Conservation (phyloP, 2,113 vertebrate genomes). For the Cololabis saira region DNA sequence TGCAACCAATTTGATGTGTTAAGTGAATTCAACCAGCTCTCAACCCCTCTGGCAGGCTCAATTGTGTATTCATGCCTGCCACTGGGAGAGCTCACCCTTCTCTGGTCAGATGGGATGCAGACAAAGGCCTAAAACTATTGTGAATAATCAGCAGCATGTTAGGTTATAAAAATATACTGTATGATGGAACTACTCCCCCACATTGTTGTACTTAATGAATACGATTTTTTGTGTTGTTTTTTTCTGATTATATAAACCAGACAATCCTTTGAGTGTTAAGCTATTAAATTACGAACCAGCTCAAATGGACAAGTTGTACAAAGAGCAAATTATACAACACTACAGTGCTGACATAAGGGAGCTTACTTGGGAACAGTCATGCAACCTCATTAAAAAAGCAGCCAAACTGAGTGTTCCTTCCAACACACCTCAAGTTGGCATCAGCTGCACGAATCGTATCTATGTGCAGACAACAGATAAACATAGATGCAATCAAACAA, state of each 20-base stretch:
- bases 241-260: slow-evolving; percentile 12
- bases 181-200: too few species aligned
- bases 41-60: too few species aligned
- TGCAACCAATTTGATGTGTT: too few species aligned
- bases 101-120: too few species aligned
- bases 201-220: too few species aligned
- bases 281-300: slow-evolving; percentile 31
- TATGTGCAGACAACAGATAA: slow-evolving; percentile 50
- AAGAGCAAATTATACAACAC: slow-evolving; percentile 25
- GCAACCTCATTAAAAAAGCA: slow-evolving; percentile 41
- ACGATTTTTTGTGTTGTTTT: too few species aligned
- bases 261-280: slow-evolving; percentile 22
- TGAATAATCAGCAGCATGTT: too few species aligned
- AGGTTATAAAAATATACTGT: too few species aligned
- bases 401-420: slow-evolving; percentile 40
- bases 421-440: slow-evolving; percentile 57
- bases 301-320: slow-evolving; percentile 43
- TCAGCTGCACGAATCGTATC: slow-evolving; percentile 17
- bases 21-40: too few species aligned
- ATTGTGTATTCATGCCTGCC: too few species aligned
- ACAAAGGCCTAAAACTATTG: too few species aligned
- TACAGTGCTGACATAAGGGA: slow-evolving; percentile 33
- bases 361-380: slow-evolving; percentile 38
- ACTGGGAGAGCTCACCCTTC: too few species aligned
- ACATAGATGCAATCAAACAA: slow-evolving; percentile 58